Base-by-base conservation (phyloP, 2,113 vertebrate species). In the Pedionomus torquatus region DNA sequence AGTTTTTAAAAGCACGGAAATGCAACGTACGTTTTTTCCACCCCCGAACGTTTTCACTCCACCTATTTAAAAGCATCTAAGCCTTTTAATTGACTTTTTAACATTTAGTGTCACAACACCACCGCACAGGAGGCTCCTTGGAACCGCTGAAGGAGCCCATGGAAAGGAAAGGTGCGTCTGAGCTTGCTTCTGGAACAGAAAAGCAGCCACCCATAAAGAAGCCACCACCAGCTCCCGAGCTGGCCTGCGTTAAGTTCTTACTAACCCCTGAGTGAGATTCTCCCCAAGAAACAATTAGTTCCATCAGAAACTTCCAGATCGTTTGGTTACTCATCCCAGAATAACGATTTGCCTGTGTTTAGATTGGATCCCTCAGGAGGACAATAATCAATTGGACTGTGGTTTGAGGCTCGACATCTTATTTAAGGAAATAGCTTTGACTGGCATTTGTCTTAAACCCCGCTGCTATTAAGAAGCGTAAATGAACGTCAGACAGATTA, bases 161-260 rank as follows among this genome's bases (percentile, higher is more conserved):
- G 30, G 55, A 70, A 89, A 63, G 31, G 11, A 63, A 70, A 82
- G 28, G 1, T 11, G 37, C 18, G 4, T 3, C 54, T 16, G 24
- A 74, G 60, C 88, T 63, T 30, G 9, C 55, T 64, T 35, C 31
- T 15, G 2, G 4, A 51, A 24, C 0, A 92, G 28, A 20, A 49
- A 44, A 48, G 28, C 16, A 57, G 57, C n/a, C 10, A 51, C 30
- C 11, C 30, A 11, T 7, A n/a, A n/a, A 55, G 13, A 46, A 57
- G 28, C 51, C 13, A 70, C 19, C 39, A 55, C 39, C 4, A 6
- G 28, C 23, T 54, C 54, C 57, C 64, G 48, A 72, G 52, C 75
- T 68, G 65, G 24, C 25, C 74, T 0, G 0, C 9, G 1, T 25
- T 19, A 18, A 33, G 19, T 18, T 15, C 39, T 18, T 35, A 44